These are phyloP conservation scores for Genyomyrus donnyi DNA, from an alignment of 2,113 vertebrate genomes.

Conservation along the genomic window DNA sequence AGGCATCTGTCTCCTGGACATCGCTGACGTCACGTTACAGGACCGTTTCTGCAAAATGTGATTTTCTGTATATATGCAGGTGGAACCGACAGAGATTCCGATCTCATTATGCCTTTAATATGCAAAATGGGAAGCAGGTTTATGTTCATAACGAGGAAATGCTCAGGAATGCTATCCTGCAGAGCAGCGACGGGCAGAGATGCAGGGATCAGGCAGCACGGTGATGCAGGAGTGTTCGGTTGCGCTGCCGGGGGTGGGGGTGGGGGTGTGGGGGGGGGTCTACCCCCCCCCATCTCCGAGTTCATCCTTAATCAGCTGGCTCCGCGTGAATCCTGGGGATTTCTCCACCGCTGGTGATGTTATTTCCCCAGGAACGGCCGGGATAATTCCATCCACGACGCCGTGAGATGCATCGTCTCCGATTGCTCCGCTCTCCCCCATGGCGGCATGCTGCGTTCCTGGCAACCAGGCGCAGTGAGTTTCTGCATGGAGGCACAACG, in stretches of 20 bases:
- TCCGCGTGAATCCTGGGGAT: neutral
- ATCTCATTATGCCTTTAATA: neutral
- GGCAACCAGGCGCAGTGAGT: neutral
- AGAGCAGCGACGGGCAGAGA: neutral
- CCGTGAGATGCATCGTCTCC: neutral
- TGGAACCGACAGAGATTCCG: neutral
- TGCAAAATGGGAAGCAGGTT: neutral
- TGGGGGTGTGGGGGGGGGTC: no score
- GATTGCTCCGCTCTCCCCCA: neutral
- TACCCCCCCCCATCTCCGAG: neutral
- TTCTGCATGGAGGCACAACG: neutral
- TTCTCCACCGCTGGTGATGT: neutral
- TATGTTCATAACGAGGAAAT: neutral
- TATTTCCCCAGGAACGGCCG: neutral
- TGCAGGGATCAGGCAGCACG: neutral
- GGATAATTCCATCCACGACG: neutral
- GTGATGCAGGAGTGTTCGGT: neutral
- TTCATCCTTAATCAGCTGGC: neutral
- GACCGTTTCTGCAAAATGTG: neutral
- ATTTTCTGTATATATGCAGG: neutral
- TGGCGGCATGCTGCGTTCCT: neutral
- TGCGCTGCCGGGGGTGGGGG: neutral
- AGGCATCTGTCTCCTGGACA: slow-evolving; percentile 43
- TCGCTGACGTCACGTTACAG: slow-evolving; percentile 51
- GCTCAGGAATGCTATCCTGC: neutral